Evolutionary conservation across 1,140 invertebrate genomes (phyloP), one percentile per base, ranked within the genome.

Genomic region (Eciton burchellii): DNA sequence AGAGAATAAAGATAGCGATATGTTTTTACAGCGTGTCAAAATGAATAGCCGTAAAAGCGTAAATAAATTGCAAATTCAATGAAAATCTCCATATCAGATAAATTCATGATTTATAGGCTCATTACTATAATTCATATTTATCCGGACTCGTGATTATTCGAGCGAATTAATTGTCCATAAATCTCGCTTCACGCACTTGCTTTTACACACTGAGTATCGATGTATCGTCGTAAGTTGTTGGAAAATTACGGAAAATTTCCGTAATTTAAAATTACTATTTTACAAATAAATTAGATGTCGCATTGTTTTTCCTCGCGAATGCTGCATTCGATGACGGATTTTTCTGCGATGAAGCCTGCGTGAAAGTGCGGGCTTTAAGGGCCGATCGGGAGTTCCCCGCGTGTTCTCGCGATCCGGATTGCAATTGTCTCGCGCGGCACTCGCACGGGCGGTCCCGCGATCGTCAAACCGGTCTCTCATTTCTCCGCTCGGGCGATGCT

Each of bases 401-500:
- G 21, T 24, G 16, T 35, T 63, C 54, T 49, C 19, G 26, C 59
- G 52, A 56, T 56, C 49, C 41, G 19, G 12, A 49, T 63, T 56
- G n/a, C 24, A n/a, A 65, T 35, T 65, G 16, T 21, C 12, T 14
- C 12, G 29, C 9, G 73, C n/a, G 29, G 66, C 71, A 56, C 26
- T 49, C 41, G 76, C 52, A n/a, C 56, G 45, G 52, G 3, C 62
- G 29, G 35, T 56, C 49, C 1, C 49, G 62, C 66, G 52, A 83
- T 83, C 54, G 66, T 49, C 11, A 59, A 71, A 43, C 41, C 81
- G 8, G 65, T 26, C 62, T 83, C 84, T 81, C 43, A 79, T 81
- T 84, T 65, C 77, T 70, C 14, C 71, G 57, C 29, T 9, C n/a
- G 52, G 52, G n/a, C 43, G 43, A 45, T 41, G n/a, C 12, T 14